Base-by-base conservation (phyloP, 2,888 invertebrate species). In the Tyria jacobaeae region DNA sequence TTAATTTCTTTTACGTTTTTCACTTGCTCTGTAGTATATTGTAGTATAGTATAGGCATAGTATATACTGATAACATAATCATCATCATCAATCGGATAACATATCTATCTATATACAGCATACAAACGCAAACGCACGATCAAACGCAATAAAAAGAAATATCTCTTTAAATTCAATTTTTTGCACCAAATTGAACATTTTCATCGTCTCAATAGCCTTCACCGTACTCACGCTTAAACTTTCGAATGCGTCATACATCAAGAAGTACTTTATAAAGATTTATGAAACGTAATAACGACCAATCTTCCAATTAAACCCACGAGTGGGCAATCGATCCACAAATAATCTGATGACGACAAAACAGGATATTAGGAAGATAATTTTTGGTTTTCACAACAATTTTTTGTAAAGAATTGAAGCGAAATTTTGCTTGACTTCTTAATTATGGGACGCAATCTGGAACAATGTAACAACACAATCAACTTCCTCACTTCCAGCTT, bases 201-300 rank as follows among this genome's bases (percentile, higher is more conserved):
- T 47, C 48, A 48, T 34, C 39, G 37, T 49, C 48, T 34, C 10
- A 25, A 6, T 60, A 75, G 67, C 75, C 76, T 75, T 75, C 71
- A 59, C 50, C 62, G 59, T 63, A 66, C 64, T 66, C 65, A 65
- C 62, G 64, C 60, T 56, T 64, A 62, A 67, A 75, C 76, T 75
- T 75, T 75, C 75, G 76, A 75, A 75, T 71, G 27, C 60, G 44
- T 44, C 67, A 56, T 60, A 61, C 64, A 63, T 60, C 49, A 63
- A 44, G 25, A 61, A 50, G 62, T 72, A 75, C 70, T 62, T 73
- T 68, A 65, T 70, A 60, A 56, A 72, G 74, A 65, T 75, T 70
- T 75, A 72, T 75, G 66, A 64, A 63, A 68, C 66, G 51, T 67
- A 75, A 70, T 67, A 68, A 70, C 66, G 64, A 50, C 35, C 70